Base-by-base conservation (phyloP, 2,113 vertebrate genomes). In the Maccullochella peelii region DNA sequence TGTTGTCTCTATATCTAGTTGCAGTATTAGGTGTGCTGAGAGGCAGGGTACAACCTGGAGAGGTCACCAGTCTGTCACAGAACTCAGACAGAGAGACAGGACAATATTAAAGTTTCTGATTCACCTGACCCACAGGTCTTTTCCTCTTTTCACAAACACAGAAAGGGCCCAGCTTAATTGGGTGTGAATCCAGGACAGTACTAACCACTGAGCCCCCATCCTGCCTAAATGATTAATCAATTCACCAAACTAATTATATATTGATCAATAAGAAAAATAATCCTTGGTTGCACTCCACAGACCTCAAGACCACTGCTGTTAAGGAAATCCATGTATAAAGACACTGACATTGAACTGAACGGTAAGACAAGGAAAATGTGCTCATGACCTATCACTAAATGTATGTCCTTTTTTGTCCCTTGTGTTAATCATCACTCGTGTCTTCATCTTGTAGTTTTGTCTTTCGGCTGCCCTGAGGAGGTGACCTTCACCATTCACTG, bases 271-370 rank as follows among this genome's bases (percentile, higher is more conserved):
- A 58, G 30, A 20, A 50, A 49, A 76, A 23, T 2, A 44, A 52
- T 73, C 20, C 1, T 21, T 23, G 21, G 7, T 49, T 59, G 6
- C 21, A 44, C 20, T 65, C 44, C 80, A 63, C 93, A 98, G 97
- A 95, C 91, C 40, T 95, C 96, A 83, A 95, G 92, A 85, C 95
- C 95, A 16, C 86, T 97, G 80, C 75, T 96, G 74, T 92, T 97
- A 85, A 95, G 77, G 66, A 98, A 98, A 90, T 96, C 95, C 55
- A 95, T 97, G 96, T 98, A 96, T 90, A 96, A 93, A 86, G 92
- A 93, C 78, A 98, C 97, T 40, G 94, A 97, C 36, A 95, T 98
- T 88, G 87, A 93, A 69, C 59, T 98, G 79, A 95, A 95, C 94
- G 94, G 97, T 98, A 93, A 94, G 94, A 80, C 11, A 11, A 23